Evolutionary conservation across 92 coral and sea anemone genomes (phyloP), one percentile per base, ranked within the genome.

Genomic region (Anthopleura xanthogrammica): DNA sequence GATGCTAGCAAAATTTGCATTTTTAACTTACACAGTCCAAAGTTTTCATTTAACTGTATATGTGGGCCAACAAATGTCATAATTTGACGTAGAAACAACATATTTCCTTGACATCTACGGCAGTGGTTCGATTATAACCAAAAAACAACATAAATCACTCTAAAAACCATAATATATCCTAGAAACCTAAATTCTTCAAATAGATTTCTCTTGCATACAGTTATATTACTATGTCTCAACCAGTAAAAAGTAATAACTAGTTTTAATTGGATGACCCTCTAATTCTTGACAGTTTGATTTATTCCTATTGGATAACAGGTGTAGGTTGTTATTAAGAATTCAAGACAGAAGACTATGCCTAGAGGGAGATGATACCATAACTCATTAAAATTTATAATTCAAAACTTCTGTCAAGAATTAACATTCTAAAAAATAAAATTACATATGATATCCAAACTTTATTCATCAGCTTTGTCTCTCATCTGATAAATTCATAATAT

Each of bases 71-170:
- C 87, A 42, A 90, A 50, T 50, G 93, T 84, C 87, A 90, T 82
- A 72, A 90, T 72, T 79, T 90, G 93, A 40, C 87, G 86, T 19
- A 90, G 78, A 82, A 90, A 90, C 29, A 87, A 68, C 93, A 90
- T 90, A 39, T 72, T 79, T 23, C 68, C 72, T 55, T 12, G 10
- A 24, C 70, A 36, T 23, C 16, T 3, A 68, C 43, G 0, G 20
- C 17, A 23, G 74, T 29, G 12, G 14, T 68, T 68, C 12, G 74
- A 68, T 23, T 68, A 68, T 12, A 68, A 5, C 42, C 74, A 68
- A 23, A 68, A 68, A 12, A 36, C 1, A 22, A 36, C 43, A 68
- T 68, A 68, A 68, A 68, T 36, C 7, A 29, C 29, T 36, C 36
- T 68, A 36, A 68, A 68, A 68, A 8, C 24, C 7, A 20, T 62